Evolutionary conservation across 2,888 invertebrate species (phyloP).

Genomic region (Mamestra brassicae): DNA sequence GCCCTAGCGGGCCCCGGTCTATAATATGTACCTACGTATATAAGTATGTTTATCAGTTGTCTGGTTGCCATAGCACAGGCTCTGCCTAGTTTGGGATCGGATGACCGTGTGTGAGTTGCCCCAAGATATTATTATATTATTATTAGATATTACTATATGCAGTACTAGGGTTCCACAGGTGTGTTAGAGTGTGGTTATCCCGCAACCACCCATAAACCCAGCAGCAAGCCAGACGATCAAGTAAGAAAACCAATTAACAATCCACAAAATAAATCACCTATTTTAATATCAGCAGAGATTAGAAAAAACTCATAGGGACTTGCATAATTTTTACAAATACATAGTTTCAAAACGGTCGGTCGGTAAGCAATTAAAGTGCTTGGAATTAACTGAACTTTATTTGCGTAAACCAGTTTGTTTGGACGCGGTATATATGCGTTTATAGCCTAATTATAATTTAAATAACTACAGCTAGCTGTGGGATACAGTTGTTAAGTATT

Average conservation of each 20-base stretch:
- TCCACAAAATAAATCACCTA: conserved; percentile 36
- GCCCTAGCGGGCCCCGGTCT: too few relatives aligned
- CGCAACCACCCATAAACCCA: background rate
- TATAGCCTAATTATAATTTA: conserved; percentile 63
- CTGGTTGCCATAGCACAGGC: too few relatives aligned
- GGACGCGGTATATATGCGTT: conserved; percentile 51
- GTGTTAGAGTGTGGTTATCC: too few relatives aligned
- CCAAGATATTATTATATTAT: too few relatives aligned
- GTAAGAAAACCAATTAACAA: conserved; percentile 41
- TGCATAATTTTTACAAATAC: conserved; percentile 56
- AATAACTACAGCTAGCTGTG: conserved; percentile 48
- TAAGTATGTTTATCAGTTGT: too few relatives aligned
- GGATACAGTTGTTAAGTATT: conserved; percentile 31
- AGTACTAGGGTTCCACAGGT: too few relatives aligned
- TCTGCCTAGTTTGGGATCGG: too few relatives aligned
- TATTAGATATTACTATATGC: too few relatives aligned
- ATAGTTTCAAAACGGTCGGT: conserved; percentile 50
- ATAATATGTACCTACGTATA: too few relatives aligned
- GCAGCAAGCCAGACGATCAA: background rate
- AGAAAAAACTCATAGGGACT: conserved; percentile 51
- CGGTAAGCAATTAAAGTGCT: conserved; percentile 55
- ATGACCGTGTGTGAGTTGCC: too few relatives aligned
- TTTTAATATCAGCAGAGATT: conserved; percentile 47
- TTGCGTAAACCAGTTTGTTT: conserved; percentile 62
- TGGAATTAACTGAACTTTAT: conserved; percentile 63